Conservation (phyloP, 2,113 vertebrate genomes). For the Melanerpes aurifrons region DNA sequence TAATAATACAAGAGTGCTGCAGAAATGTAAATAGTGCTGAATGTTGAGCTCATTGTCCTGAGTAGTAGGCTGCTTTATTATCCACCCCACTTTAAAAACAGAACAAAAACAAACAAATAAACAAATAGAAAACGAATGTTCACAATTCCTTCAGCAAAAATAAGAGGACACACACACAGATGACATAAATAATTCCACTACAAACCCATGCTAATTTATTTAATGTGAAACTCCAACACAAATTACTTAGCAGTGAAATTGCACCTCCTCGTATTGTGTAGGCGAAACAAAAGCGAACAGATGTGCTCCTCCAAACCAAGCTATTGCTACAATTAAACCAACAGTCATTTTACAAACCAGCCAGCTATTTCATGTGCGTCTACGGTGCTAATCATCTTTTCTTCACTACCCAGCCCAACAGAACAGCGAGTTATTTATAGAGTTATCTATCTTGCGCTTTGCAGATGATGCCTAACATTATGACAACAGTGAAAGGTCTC, state of each 20-base stretch:
- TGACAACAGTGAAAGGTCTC: constrained; percentile 90
- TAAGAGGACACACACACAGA: neutral
- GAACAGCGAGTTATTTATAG: constrained; percentile 57
- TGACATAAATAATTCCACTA: constrained; percentile 54
- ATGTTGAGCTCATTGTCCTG: constrained; percentile 27
- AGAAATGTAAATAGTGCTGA: constrained; percentile 52
- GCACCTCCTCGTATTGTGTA: constrained; percentile 51
- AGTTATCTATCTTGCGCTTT: constrained; percentile 73
- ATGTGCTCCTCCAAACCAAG: constrained; percentile 56
- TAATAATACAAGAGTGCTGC: neutral
- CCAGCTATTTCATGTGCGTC: constrained; percentile 27
- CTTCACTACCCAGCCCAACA: neutral
- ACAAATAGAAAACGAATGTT: neutral
- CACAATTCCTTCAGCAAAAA: neutral
- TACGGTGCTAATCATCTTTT: neutral
- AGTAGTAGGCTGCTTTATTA: constrained; percentile 29
- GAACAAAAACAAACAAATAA: too few relatives aligned
- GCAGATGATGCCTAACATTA: constrained; percentile 83
- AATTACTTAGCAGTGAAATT: constrained; percentile 39
- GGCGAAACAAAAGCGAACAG: constrained; percentile 44
- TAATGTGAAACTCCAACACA: constrained; percentile 54
- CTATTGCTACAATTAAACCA: constrained; percentile 58
- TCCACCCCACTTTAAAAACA: neutral
- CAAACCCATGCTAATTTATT: constrained; percentile 69
- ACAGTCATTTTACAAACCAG: constrained; percentile 66